These are phyloP conservation scores for Heptranchias perlo DNA, from an alignment of 2,113 vertebrate species.

Conservation along the genomic window DNA sequence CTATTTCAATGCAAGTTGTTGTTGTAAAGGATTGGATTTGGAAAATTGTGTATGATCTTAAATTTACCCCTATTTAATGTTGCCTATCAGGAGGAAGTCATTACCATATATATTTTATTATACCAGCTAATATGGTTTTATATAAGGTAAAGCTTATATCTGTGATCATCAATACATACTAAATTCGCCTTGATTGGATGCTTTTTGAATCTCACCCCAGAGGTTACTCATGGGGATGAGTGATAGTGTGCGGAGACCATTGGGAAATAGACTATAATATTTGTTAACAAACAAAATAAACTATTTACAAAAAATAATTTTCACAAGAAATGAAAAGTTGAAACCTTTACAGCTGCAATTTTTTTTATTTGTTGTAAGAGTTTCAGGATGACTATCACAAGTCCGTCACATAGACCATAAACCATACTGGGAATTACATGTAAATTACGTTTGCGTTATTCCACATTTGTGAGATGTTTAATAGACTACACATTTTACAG, in stretches of 20 bases:
- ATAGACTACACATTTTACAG: not conserved
- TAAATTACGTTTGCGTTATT: not conserved
- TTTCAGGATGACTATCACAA: not conserved
- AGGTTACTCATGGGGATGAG: not conserved
- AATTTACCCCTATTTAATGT: not conserved
- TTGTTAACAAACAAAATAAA: not conserved
- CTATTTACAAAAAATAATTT: not conserved
- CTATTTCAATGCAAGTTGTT: not conserved
- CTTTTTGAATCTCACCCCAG: too few relatives aligned
- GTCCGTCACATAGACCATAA: not conserved
- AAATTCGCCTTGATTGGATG: not conserved
- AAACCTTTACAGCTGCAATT: not conserved
- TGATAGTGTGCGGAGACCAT: not conserved
- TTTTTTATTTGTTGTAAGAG: not conserved
- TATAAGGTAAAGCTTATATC: not conserved
- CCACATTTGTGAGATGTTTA: not conserved
- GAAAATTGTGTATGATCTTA: too few relatives aligned
- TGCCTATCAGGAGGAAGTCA: not conserved
- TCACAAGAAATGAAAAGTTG: not conserved
- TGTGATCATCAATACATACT: not conserved
- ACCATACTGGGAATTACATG: not conserved
- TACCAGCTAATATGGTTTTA: not conserved
- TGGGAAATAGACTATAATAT: not conserved
- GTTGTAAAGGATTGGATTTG: not conserved
- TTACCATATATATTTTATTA: not conserved